Evolutionary conservation across 2,888 invertebrate species (phyloP).

Genomic region (Tenthredo mesomela): DNA sequence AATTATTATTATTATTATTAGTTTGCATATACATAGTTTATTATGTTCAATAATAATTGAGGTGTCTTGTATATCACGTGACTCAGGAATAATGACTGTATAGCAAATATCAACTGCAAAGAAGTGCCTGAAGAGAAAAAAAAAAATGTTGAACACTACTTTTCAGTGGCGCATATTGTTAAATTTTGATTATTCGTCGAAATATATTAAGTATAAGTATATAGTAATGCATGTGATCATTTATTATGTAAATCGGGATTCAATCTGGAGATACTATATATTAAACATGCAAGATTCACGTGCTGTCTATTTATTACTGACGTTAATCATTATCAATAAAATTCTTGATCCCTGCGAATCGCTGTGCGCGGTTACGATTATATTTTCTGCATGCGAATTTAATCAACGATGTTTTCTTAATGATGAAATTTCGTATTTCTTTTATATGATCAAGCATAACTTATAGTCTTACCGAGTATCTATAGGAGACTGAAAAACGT

Average conservation of each 20-base stretch:
- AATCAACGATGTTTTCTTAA: neutral
- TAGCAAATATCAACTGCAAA: too few species aligned
- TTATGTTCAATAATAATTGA: neutral
- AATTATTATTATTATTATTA: too few species aligned
- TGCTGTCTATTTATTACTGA: neutral
- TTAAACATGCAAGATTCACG: neutral
- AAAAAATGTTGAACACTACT: neutral
- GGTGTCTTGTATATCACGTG: neutral
- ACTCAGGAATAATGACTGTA: neutral
- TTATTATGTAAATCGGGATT: neutral
- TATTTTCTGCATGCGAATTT: neutral
- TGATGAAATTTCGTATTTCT: too few species aligned
- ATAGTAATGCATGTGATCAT: neutral
- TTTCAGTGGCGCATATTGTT: neutral
- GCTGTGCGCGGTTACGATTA: neutral
- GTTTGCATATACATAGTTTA: neutral
- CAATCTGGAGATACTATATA: neutral
- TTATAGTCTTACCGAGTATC: too few species aligned
- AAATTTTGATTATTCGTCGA: neutral
- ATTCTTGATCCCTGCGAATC: slow-evolving; percentile 1
- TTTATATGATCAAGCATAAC: too few species aligned
- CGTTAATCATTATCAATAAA: neutral
- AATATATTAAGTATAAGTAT: too few species aligned
- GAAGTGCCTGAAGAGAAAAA: too few species aligned
- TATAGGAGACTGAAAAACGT: too few species aligned